Conservation (phyloP, 1,140 invertebrate species). For the Drosophila melanogaster region Release_6_plus_ISO1_MT NT_033777.3:23491001-23491500, state of each 20-base stretch:
- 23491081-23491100: conserved; percentile 80
- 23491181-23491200: conserved; percentile 78
- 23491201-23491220: conserved; percentile 42
- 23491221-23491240: too few relatives aligned
- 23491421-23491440: background rate
- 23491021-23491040: conserved; percentile 77
- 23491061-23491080: conserved; percentile 54
- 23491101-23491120: conserved; percentile 66
- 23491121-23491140: conserved; percentile 52
- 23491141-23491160: conserved; percentile 80
- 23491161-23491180: conserved; percentile 68
- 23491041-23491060: conserved; percentile 51
- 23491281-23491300: background rate
- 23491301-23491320: too few relatives aligned
- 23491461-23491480: background rate
- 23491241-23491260: background rate
- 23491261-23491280: background rate
- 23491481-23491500: background rate
- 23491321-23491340: too few relatives aligned
- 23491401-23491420: too few relatives aligned
- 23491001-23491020: conserved; percentile 77
- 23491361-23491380: background rate
- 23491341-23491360: too few relatives aligned
- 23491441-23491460: background rate
- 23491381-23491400: background rate